Evolutionary conservation across 1,140 invertebrate species (phyloP).

Genomic region (Muscidifurax raptorellus): DNA sequence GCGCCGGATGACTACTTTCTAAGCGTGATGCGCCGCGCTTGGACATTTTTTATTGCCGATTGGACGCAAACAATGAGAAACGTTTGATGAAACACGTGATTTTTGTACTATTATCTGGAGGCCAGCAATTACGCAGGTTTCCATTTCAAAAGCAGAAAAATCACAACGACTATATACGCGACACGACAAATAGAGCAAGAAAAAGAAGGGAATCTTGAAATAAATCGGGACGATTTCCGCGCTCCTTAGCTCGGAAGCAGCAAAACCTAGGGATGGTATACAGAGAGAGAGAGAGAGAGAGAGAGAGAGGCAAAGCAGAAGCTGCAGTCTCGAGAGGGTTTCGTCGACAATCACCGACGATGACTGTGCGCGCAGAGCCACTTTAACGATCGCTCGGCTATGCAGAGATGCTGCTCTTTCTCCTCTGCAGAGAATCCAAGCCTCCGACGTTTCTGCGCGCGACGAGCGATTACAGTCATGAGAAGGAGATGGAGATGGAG

Average conservation of each 20-base stretch:
- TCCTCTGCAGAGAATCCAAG: background rate
- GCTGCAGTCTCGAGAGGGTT: too few relatives aligned
- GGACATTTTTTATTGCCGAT: background rate
- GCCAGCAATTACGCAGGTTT: background rate
- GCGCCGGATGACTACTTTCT: background rate
- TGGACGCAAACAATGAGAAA: background rate
- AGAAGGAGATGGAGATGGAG: background rate
- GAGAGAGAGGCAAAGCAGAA: too few relatives aligned
- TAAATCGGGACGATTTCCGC: background rate
- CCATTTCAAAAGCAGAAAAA: background rate
- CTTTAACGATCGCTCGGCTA: slow-evolving; percentile 13
- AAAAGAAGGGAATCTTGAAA: background rate
- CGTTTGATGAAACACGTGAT: background rate
- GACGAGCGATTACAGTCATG: background rate
- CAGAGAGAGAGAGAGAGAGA: too few relatives aligned
- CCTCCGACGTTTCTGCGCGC: background rate
- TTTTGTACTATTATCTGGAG: background rate
- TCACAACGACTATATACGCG: background rate
- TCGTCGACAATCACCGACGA: slow-evolving; percentile 2
- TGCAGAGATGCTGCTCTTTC: background rate
- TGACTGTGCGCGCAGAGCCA: background rate
- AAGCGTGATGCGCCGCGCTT: background rate
- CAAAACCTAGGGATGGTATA: too few relatives aligned
- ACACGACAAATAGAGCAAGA: background rate
- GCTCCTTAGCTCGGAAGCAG: background rate